Evolutionary conservation across 37 sponge, comb jelly and placozoan species (phyloP), one percentile per base, ranked within the genome.

Genomic region (Oopsacas minuta): DNA sequence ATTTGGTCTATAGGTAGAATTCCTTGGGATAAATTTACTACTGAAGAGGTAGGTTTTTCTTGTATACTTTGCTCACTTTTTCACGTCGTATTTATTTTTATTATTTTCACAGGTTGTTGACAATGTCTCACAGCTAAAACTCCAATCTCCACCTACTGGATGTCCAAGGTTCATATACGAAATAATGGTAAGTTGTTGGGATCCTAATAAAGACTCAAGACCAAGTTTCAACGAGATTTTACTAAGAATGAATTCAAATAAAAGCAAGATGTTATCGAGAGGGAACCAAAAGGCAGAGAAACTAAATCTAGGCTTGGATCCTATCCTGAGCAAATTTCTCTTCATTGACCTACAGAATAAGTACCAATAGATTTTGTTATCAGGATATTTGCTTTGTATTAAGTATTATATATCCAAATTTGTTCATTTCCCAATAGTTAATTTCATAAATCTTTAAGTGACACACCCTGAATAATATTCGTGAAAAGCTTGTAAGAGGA

Each of bases 111-210:
- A 61, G 75, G 22, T 61, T 25, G 22, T 61, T 12, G 75, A 61
- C 17, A 61, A 61, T 10, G 22, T 61, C 20, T 61, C 75, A 5
- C 32, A 61, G 20, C 7, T 5, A 7, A 61, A 3, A 32, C 75
- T 61, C 32, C 20, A 32, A 5, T 61, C 75, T 34, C 75, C 75
- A 25, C 75, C 75, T 3, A 61, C 75, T 12, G 75, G 75, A 5
- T 61, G 75, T 61, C 75, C 75, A 3, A 61, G 75, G 75, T 61
- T 61, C 30, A 3, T 61, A 10, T 61, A 61, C 75, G 75, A 61
- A 10, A 5, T 61, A 34, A 61, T 61, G 75, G 75, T 61, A 3
- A n/a, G 30, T 34, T 61, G 75, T n/a, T 61, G 75, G 75, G 1
- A 61, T 12, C 75, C 75, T 25, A 12, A 61, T 3, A 61, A n/a